Evolutionary conservation across 2,797 vertebrate species (phyloP).

Genomic region (Merluccius polli): DNA sequence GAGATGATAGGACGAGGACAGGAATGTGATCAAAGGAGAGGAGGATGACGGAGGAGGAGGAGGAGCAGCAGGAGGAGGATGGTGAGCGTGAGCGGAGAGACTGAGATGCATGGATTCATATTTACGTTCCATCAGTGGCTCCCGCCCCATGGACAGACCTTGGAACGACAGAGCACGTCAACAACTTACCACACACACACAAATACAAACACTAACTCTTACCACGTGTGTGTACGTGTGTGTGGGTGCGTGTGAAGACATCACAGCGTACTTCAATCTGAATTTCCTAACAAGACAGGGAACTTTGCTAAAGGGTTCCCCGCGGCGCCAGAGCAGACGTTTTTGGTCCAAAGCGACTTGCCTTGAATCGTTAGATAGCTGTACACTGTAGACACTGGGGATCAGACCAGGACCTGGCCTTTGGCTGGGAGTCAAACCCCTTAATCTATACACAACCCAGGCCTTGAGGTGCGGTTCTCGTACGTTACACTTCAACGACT

Average conservation of each 20-base stretch:
- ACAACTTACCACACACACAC: slow-evolving; percentile 62
- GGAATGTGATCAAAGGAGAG: neutral
- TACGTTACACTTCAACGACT: neutral
- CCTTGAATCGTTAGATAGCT: neutral
- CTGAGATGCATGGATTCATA: slow-evolving; percentile 77
- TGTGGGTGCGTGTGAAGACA: neutral
- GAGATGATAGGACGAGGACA: slow-evolving; percentile 3
- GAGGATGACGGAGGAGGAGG: neutral
- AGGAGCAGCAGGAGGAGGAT: slow-evolving; percentile 11
- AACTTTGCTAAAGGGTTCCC: neutral
- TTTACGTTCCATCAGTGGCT: slow-evolving; percentile 75
- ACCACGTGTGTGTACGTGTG: neutral
- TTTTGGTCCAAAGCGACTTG: too few species aligned
- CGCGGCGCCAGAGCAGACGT: neutral
- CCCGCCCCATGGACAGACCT: slow-evolving; percentile 77
- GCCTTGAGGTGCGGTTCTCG: neutral
- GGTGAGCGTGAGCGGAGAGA: slow-evolving; percentile 52
- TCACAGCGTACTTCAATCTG: neutral
- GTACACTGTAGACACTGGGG: neutral
- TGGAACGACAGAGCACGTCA: slow-evolving; percentile 72
- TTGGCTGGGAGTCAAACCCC: neutral
- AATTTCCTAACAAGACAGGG: neutral
- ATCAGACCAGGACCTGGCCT: neutral
- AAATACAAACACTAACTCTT: neutral
- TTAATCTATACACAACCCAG: neutral